Evolutionary conservation across 2,113 vertebrate genomes (phyloP).

Genomic region (Cololabis saira): DNA sequence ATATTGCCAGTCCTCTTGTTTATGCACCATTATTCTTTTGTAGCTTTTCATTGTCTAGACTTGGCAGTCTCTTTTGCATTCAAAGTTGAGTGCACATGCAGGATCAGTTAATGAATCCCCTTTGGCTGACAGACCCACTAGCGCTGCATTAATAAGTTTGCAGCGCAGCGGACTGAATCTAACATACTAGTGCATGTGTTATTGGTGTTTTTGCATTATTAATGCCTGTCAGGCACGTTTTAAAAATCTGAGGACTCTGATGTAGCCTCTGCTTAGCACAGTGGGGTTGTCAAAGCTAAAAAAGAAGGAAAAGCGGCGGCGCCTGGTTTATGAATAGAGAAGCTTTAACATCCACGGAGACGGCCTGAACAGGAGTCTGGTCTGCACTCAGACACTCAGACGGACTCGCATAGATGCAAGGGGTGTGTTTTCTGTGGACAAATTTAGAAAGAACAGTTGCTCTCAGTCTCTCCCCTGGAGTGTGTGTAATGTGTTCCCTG

Average conservation of each 20-base stretch:
- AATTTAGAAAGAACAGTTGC: conserved; percentile 77
- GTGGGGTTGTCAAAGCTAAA: conserved; percentile 12
- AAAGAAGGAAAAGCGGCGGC: conserved; percentile 8
- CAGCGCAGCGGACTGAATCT: conserved; percentile 9
- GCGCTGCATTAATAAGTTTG: conserved; percentile 37
- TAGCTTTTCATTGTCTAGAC: conserved; percentile 31
- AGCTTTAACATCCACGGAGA: conserved; percentile 18
- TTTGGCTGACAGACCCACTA: neutral
- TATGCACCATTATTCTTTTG: conserved; percentile 9
- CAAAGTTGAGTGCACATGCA: conserved; percentile 12
- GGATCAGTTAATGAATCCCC: conserved; percentile 50
- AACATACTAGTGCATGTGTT: conserved; percentile 12
- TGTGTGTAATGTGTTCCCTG: conserved; percentile 9
- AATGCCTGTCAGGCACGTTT: conserved; percentile 35
- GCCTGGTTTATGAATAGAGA: conserved; percentile 25
- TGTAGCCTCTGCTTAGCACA: conserved; percentile 7
- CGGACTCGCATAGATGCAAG: conserved; percentile 26
- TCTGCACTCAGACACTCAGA: conserved; percentile 24
- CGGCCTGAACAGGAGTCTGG: conserved; percentile 34
- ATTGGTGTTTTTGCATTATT: conserved; percentile 45
- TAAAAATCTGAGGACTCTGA: conserved; percentile 16
- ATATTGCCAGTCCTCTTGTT: conserved; percentile 1
- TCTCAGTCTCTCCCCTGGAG: conserved; percentile 34
- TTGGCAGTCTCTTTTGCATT: conserved; percentile 34
- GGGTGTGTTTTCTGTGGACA: conserved; percentile 52